A percentile compares a stretch with the other conserved stretches of the same genome.
phyloP scores from a whole-genome alignment of 2,797 vertebrate genomes.

The Notoglanidium macrostoma region DNA sequence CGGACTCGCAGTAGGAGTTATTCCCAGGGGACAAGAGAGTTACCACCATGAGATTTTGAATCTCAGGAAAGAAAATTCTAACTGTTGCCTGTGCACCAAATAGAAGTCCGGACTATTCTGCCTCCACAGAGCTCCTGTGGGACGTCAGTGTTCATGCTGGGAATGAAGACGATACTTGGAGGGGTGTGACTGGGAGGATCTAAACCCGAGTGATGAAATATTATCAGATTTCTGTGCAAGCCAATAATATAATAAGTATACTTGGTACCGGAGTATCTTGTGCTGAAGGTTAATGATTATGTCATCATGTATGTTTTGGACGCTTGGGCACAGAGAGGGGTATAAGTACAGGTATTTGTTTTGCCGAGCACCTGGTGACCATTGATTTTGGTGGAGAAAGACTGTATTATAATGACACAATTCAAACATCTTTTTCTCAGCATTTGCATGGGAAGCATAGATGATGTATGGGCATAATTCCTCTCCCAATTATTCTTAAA shows the following conservation, averaged over 20 bases:
- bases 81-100: not conserved
- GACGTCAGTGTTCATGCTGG: not conserved
- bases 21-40: not conserved
- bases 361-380: not conserved
- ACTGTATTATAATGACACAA: not conserved
- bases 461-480: not conserved
- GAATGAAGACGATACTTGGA: not conserved
- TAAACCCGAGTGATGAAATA: not conserved
- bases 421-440: not conserved
- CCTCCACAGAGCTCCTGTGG: not conserved
- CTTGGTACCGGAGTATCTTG: not conserved
- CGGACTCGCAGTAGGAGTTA: not conserved
- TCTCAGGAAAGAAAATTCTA: constrained; percentile 11
- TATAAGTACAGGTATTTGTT: not conserved
- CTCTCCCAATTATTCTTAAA: not conserved
- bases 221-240: not conserved
- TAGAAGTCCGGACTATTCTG: not conserved
- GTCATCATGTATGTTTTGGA: not conserved
- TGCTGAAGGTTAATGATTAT: not conserved
- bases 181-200: not conserved
- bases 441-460: not conserved
- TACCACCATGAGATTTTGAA: not conserved
- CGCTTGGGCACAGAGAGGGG: not conserved
- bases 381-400: not conserved
- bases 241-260: not conserved